Evolutionary conservation across 2,797 vertebrate species (phyloP).

Genomic region (Galaxias olidus): DNA sequence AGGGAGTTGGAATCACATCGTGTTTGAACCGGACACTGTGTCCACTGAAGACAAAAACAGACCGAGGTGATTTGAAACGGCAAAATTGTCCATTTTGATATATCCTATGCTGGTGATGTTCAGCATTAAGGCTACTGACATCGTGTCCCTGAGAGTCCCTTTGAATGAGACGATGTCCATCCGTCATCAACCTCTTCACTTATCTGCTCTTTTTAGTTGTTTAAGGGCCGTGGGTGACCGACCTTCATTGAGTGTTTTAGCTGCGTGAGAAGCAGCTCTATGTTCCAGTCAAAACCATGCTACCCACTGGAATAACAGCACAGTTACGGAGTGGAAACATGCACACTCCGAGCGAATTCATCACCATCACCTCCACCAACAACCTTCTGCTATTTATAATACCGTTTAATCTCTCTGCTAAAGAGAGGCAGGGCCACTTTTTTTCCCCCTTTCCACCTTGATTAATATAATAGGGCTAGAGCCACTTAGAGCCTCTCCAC

Average conservation of each 20-base stretch:
- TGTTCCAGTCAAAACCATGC: conserved; percentile 8
- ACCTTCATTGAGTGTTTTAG: conserved; percentile 10
- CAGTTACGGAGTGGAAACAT: conserved; percentile 19
- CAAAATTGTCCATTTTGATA: too few relatives aligned
- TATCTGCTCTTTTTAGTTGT: conserved; percentile 1
- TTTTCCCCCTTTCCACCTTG: conserved; percentile 28
- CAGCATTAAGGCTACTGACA: too few relatives aligned
- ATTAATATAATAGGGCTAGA: conserved; percentile 45
- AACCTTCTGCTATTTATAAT: conserved; percentile 47
- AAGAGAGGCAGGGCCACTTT: conserved; percentile 11
- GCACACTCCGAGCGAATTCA: conserved; percentile 33
- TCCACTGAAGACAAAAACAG: too few relatives aligned
- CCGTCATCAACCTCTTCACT: not conserved
- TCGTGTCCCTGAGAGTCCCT: not conserved
- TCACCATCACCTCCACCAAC: conserved; percentile 10
- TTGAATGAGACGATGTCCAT: not conserved
- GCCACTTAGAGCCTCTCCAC: conserved; percentile 24
- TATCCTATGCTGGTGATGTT: too few relatives aligned
- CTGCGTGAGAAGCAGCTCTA: conserved; percentile 15
- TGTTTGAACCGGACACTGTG: too few relatives aligned
- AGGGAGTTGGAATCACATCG: too few relatives aligned
- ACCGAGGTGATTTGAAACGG: too few relatives aligned
- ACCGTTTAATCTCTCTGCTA: conserved; percentile 40
- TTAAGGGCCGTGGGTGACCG: conserved; percentile 1
- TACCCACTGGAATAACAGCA: conserved; percentile 25